phyloP scores from a whole-genome alignment of 2,113 vertebrate genomes.

The Neolamprologus falcicula region DNA sequence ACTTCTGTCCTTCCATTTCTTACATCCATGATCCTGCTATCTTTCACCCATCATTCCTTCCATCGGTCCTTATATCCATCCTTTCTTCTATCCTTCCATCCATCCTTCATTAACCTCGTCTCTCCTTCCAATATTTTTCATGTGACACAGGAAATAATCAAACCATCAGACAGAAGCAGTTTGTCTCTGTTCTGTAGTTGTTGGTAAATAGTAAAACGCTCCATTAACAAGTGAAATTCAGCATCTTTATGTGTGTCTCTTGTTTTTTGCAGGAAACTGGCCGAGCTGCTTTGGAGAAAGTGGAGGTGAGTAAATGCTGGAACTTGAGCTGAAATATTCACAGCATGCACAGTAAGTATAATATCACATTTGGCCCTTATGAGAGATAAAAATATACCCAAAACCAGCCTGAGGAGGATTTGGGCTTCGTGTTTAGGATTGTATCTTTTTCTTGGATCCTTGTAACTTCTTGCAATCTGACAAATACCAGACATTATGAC shows the following conservation, averaged over 20 bases:
- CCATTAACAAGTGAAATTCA: not conserved
- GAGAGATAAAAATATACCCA: not conserved
- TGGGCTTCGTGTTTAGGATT: accelerated
- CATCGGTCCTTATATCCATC: not conserved
- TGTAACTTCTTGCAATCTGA: not conserved
- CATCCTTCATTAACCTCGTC: not conserved
- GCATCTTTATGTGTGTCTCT: not conserved
- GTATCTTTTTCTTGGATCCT: not conserved
- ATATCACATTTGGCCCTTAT: not conserved
- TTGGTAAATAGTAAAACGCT: not conserved
- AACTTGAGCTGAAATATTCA: not conserved
- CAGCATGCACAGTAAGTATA: not conserved
- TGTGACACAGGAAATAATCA: not conserved
- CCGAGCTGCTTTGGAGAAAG: conserved; percentile 8
- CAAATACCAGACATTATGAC: accelerated
- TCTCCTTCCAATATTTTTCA: not conserved
- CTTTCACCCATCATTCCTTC: not conserved
- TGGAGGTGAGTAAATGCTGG: conserved; percentile 34
- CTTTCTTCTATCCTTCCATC: not conserved
- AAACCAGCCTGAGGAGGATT: accelerated
- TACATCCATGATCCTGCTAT: not conserved
- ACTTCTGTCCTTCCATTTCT: not conserved
- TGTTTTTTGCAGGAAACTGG: conserved; percentile 34
- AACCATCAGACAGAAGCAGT: not conserved
- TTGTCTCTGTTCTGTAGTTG: not conserved